Conservation (phyloP, 2,113 vertebrate genomes). For the Todiramphus saurophagus region DNA sequence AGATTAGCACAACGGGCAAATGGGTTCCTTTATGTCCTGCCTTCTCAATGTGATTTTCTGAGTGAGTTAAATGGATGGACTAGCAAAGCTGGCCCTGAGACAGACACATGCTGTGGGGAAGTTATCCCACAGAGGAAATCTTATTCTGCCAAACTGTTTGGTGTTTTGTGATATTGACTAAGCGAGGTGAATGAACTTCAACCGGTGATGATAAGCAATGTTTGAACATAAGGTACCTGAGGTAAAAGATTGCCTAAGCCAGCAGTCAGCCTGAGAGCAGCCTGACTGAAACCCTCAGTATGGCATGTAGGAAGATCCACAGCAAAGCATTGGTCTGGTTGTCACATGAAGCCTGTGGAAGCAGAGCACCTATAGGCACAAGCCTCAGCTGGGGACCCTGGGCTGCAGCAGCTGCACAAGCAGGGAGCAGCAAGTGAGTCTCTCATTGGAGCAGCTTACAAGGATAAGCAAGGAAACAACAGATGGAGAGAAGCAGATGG, state of each 20-base stretch:
- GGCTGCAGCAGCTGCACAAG: background rate
- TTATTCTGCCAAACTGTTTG: background rate
- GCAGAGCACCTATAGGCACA: background rate
- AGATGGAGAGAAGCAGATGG: conserved; percentile 55
- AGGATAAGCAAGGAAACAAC: conserved; percentile 17
- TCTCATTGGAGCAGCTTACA: background rate
- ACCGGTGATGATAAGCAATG: background rate
- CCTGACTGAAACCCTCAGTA: background rate
- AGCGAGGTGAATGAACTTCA: background rate
- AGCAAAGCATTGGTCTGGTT: fast-evolving
- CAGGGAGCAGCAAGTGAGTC: background rate
- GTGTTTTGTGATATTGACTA: conserved; percentile 10
- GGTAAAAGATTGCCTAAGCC: background rate
- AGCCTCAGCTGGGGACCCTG: fast-evolving
- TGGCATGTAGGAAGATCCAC: background rate
- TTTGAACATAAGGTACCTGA: background rate
- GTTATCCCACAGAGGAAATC: conserved; percentile 4
- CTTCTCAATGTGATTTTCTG: conserved; percentile 32
- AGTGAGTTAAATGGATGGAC: conserved; percentile 47
- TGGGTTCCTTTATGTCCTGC: conserved; percentile 9
- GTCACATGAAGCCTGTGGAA: fast-evolving
- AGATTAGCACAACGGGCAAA: background rate
- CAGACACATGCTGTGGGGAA: conserved; percentile 26
- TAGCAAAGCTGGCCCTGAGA: conserved; percentile 33
- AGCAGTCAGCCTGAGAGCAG: background rate